phyloP scores from a whole-genome alignment of 2,888 invertebrate genomes.

The Drosophila cognata region DNA sequence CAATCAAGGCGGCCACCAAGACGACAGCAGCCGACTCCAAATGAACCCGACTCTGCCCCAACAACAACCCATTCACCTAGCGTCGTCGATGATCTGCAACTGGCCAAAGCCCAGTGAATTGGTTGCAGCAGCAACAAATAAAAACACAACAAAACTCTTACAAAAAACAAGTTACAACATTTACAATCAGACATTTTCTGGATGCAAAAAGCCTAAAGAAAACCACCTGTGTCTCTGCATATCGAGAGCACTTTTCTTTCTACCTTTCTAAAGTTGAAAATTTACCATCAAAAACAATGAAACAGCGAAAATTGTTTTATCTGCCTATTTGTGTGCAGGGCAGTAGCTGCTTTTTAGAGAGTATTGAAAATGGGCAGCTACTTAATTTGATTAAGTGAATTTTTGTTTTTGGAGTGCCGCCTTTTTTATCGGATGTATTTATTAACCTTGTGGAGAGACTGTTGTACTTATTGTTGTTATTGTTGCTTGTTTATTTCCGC shows the following conservation, averaged over 20 bases:
- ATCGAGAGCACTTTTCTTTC: constrained; percentile 41
- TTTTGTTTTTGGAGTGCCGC: constrained; percentile 40
- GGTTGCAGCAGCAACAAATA: constrained; percentile 50
- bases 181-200: constrained; percentile 23
- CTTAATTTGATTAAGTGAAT: constrained; percentile 61
- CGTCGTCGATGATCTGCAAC: constrained; percentile 24
- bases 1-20: constrained; percentile 63
- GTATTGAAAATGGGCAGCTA: constrained; percentile 36
- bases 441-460: constrained; percentile 52
- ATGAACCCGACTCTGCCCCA: constrained; percentile 32
- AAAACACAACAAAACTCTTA: constrained; percentile 18
- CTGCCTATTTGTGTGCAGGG: constrained; percentile 33
- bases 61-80: constrained; percentile 4
- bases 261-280: constrained; percentile 49
- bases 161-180: constrained; percentile 20
- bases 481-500: constrained; percentile 52
- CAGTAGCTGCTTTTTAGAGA: constrained; percentile 12
- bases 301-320: constrained; percentile 26
- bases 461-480: constrained; percentile 9
- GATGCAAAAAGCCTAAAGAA: constrained; percentile 26
- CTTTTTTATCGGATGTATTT: constrained; percentile 58
- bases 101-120: constrained; percentile 50
- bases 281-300: constrained; percentile 36
- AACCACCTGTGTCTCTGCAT: constrained; percentile 46
- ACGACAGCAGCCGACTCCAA: constrained; percentile 57